Conservation (phyloP, 1,140 invertebrate species). For the Drosophila chauvacae region DNA sequence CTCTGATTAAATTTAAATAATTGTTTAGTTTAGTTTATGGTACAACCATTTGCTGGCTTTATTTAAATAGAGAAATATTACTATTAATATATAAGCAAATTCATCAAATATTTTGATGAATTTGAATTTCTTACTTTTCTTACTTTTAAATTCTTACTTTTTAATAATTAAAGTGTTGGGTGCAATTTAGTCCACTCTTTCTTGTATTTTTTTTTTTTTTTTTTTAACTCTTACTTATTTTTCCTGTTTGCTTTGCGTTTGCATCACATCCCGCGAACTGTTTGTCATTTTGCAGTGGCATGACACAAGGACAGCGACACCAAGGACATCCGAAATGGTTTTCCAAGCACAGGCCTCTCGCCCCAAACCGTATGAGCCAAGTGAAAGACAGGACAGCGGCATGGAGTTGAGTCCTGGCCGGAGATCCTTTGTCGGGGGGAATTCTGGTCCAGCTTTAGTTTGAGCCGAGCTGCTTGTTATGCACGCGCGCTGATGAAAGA, state of each 20-base stretch:
- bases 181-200: not conserved
- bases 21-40: no score
- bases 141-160: no score
- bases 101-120: not conserved
- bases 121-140: not conserved
- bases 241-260: slow-evolving; percentile 23
- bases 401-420: slow-evolving; percentile 19
- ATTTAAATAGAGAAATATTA: not conserved
- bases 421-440: slow-evolving; percentile 21
- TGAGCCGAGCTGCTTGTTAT: slow-evolving; percentile 68
- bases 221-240: slow-evolving; percentile 32
- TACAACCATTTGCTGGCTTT: no score
- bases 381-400: slow-evolving; percentile 54
- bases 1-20: not conserved
- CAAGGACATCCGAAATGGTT: slow-evolving; percentile 71
- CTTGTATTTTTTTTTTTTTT: not conserved
- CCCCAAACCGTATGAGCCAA: slow-evolving; percentile 41
- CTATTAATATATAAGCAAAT: not conserved
- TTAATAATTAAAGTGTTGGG: slow-evolving; percentile 5
- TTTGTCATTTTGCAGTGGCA: slow-evolving; percentile 73
- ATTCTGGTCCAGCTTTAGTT: slow-evolving; percentile 55
- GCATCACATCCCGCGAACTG: slow-evolving; percentile 55
- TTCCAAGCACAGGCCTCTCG: slow-evolving; percentile 40
- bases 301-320: slow-evolving; percentile 59
- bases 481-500: slow-evolving; percentile 77